phyloP scores from a whole-genome alignment of 2,797 vertebrate genomes.

The Myotis vivesi region DNA sequence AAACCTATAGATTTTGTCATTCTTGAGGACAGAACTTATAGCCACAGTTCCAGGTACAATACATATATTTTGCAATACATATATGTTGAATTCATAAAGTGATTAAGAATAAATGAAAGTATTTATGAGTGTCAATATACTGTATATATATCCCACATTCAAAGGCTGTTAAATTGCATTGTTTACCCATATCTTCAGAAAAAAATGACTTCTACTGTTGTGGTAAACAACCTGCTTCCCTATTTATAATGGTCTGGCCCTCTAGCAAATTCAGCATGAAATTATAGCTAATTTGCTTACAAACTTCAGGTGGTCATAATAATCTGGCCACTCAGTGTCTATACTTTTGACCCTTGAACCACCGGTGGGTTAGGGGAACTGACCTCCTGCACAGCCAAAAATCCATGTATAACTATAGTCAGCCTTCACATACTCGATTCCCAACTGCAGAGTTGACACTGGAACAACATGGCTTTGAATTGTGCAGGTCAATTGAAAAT shows the following conservation, averaged over 20 bases:
- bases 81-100: background rate
- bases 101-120: background rate
- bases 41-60: background rate
- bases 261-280: no score
- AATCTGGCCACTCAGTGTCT: no score
- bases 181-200: no score
- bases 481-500: background rate
- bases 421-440: background rate
- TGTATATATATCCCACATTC: no score
- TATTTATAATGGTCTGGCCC: no score
- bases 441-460: background rate
- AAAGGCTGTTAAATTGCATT: no score
- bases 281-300: no score
- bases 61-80: background rate
- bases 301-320: no score
- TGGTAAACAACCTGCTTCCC: no score
- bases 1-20: background rate
- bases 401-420: background rate
- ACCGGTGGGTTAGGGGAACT: background rate
- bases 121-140: background rate
- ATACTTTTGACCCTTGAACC: background rate
- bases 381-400: background rate
- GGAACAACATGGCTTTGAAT: background rate
- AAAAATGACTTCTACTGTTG: no score
- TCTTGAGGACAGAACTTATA: background rate